Evolutionary conservation across 2,888 invertebrate species (phyloP).

Genomic region (Criorhina ranunculi): DNA sequence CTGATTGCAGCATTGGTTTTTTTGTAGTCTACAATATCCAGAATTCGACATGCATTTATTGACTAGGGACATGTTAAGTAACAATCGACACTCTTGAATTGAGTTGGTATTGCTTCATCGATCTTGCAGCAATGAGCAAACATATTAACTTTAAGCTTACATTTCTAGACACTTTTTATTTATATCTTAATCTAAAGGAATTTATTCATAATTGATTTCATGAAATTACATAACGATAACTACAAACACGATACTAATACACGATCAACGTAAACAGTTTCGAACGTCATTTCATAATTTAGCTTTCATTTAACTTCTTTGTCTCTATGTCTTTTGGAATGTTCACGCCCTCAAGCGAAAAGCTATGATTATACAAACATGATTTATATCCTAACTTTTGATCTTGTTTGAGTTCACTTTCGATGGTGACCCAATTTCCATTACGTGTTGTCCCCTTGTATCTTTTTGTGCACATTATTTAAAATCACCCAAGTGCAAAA

Average conservation of each 20-base stretch:
- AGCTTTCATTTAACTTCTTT: not conserved
- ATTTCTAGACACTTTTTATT: too few relatives aligned
- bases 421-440: slow-evolving; percentile 39
- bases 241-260: not conserved
- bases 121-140: too few relatives aligned
- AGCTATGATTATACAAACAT: slow-evolving; percentile 11
- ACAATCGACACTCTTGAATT: too few relatives aligned
- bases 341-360: not conserved
- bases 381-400: slow-evolving; percentile 8
- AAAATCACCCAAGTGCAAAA: slow-evolving; percentile 61
- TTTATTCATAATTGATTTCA: too few relatives aligned
- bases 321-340: too few relatives aligned
- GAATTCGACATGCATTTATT: too few relatives aligned
- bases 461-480: slow-evolving; percentile 17
- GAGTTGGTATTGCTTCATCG: too few relatives aligned
- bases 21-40: too few relatives aligned
- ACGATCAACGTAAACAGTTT: not conserved
- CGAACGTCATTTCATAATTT: not conserved
- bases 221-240: not conserved
- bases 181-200: too few relatives aligned
- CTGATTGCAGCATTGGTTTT: too few relatives aligned
- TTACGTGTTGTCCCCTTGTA: slow-evolving; percentile 6
- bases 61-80: too few relatives aligned
- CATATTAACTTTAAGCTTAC: too few relatives aligned
- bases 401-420: slow-evolving; percentile 13